Conservation (phyloP, 2,888 invertebrate genomes). For the Tanypteryx hageni region DNA sequence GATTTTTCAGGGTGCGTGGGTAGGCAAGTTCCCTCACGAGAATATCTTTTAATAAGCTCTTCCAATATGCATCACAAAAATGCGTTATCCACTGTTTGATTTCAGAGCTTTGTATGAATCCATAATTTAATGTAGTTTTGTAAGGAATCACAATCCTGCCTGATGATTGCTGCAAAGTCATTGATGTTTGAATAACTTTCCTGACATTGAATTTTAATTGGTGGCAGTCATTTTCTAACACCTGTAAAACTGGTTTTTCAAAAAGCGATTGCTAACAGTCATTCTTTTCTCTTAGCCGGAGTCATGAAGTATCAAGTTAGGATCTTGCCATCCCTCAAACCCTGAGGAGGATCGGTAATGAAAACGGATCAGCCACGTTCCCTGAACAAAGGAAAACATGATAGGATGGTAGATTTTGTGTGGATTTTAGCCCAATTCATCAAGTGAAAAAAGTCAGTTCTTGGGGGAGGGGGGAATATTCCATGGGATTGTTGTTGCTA, state of each 20-base stretch:
- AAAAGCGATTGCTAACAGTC: conserved; percentile 60
- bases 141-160: conserved; percentile 44
- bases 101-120: conserved; percentile 40
- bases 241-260: conserved; percentile 33
- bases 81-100: conserved; percentile 44
- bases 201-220: conserved; percentile 38
- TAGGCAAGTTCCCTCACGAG: conserved; percentile 59
- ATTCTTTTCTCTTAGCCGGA: conserved; percentile 61
- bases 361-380: conserved; percentile 55
- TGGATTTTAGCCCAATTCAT: conserved; percentile 37
- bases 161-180: conserved; percentile 43
- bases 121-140: conserved; percentile 47
- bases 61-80: conserved; percentile 41
- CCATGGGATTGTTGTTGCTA: neutral
- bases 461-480: neutral
- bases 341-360: conserved; percentile 45
- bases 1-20: conserved; percentile 62
- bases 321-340: conserved; percentile 59
- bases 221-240: conserved; percentile 61
- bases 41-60: conserved; percentile 48
- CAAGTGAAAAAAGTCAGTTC: conserved; percentile 7
- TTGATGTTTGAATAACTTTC: conserved; percentile 45
- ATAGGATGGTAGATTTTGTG: conserved; percentile 42
- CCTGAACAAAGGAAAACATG: conserved; percentile 55
- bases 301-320: conserved; percentile 62